Evolutionary conservation across 2,888 invertebrate species (phyloP), one percentile per base, ranked within the genome.

Genomic region (Adela reaumurella): DNA sequence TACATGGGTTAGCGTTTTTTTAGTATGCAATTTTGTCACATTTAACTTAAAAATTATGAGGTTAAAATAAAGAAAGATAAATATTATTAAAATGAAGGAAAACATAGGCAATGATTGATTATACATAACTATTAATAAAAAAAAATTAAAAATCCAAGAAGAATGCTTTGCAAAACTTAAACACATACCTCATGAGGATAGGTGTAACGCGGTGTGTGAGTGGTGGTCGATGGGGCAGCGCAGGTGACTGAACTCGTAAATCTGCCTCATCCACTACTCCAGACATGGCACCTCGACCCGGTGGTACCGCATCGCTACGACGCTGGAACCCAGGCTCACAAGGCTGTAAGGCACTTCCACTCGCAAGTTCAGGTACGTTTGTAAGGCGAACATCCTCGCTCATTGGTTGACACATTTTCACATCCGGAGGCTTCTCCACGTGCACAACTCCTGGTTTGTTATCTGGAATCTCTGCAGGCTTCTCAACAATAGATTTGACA

Each of bases 211-310:
- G 67, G 57, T 70, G 71, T 54, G 65, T 60, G 45, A 63, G 57
- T 16, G 67, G 69, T 51, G 68, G 70, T 16, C 76, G 68, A 56
- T 76, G 76, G 52, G 77, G 77, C 55, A 77, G 62, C 50, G 77
- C 77, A 11, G 77, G 76, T 47, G 76, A 74, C 58, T 67, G 70
- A 55, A 74, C 77, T 53, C 77, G 67, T 53, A 72, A 71, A 56
- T 74, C 76, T 46, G 69, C 61, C 14, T 74, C 72, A 57, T 74
- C 77, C 2, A 35, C n/a, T 14, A 14, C 35, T 14, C 35, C 35
- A 35, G 35, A 35, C 35, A 35, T 4, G 3, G n/a, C 11, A 3
- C 8, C n/a, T 3, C 35, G 35, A 14, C 35, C 35, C 3, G 35
- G 35, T 8, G 24, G 24, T 8, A 24, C 24, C 4, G 24, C 35